Evolutionary conservation across 2,113 vertebrate species (phyloP), one percentile per base, ranked within the genome.

Genomic region (Nyctereutes procyonoides): DNA sequence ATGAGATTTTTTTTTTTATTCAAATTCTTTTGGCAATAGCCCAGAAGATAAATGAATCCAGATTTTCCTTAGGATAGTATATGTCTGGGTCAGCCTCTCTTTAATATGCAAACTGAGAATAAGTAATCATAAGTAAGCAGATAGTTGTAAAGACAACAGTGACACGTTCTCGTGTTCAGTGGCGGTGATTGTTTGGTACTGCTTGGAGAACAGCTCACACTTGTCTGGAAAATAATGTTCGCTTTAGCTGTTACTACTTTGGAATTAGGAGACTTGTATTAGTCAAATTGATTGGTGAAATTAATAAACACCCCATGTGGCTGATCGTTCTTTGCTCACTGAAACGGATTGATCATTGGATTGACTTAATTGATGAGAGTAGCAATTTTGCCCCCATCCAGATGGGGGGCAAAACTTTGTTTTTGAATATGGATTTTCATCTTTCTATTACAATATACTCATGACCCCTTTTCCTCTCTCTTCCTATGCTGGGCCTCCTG

Each of bases 401-500:
- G 13, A 65, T 92, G n/a, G 8, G 43, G 43, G 43, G 43, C 43
- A 43, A n/a, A 20, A 55, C 8, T 90, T 83, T 88, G 88, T 51
- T 93, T 73, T 82, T 77, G 74, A 51, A 51, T 51, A 51, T 77
- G 51, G 26, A 35, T 82, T 83, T 86, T 55, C 8, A 26, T 26
- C 86, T 76, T 80, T 24, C 76, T 83, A 11, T 53, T 80, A 28
- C 17, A 55, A 32, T 55, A 14, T 17, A 38, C 87, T 97, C 86
- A 96, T 0, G 1, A n/a, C 3, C 24, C 14, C 74, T 97, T 91
- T 74, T 97, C 95, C 51, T 82, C 90, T 69, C 96, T 98, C 96
- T 98, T 9, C 98, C 63, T 98, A 32, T 82, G 38, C 96, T 28
- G 84, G 95, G 71, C 90, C 95, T 98, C 96, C 88, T 97, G 20